A percentile compares a stretch with the other conserved stretches of the same genome.
phyloP scores from a whole-genome alignment of 1,140 invertebrate species.

The Cydia strobilella region DNA sequence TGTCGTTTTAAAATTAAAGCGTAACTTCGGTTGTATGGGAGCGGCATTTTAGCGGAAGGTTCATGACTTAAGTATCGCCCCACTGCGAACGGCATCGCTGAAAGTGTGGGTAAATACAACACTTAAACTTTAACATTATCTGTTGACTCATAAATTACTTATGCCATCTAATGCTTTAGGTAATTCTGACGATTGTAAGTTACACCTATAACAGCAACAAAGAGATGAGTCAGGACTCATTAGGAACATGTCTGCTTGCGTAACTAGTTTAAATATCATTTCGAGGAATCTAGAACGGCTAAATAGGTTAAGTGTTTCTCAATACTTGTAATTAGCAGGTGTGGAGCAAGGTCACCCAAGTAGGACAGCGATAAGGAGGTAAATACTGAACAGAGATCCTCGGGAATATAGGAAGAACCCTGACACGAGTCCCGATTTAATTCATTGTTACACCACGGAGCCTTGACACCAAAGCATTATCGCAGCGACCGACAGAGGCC shows the following conservation, averaged over 20 bases:
- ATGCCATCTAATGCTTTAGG: constrained; percentile 11
- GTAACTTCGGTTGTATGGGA: too few relatives aligned
- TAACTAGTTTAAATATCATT: constrained; percentile 42
- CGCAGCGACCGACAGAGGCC: constrained; percentile 70
- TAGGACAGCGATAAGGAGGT: constrained; percentile 53
- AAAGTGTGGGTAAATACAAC: constrained; percentile 39
- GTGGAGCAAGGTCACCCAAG: constrained; percentile 62
- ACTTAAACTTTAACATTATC: constrained; percentile 6
- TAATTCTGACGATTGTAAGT: constrained; percentile 22
- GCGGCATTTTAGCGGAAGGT: too few relatives aligned
- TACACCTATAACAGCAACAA: constrained; percentile 25
- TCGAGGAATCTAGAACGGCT: constrained; percentile 57
- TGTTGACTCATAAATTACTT: constrained; percentile 18
- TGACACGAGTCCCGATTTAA: constrained; percentile 57
- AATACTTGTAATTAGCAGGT: constrained; percentile 72
- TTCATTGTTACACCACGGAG: constrained; percentile 64
- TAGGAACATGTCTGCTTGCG: constrained; percentile 43
- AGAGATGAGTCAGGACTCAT: constrained; percentile 25
- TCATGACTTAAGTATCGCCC: neutral
- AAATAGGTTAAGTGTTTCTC: constrained; percentile 76
- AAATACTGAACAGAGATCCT: constrained; percentile 48
- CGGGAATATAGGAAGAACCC: constrained; percentile 64
- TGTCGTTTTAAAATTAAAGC: too few relatives aligned
- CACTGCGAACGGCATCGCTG: constrained; percentile 15
- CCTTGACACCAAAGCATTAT: constrained; percentile 78